Evolutionary conservation across 2,888 invertebrate genomes (phyloP), one percentile per base, ranked within the genome.

Genomic region (Caenorhabditis japonica): DNA sequence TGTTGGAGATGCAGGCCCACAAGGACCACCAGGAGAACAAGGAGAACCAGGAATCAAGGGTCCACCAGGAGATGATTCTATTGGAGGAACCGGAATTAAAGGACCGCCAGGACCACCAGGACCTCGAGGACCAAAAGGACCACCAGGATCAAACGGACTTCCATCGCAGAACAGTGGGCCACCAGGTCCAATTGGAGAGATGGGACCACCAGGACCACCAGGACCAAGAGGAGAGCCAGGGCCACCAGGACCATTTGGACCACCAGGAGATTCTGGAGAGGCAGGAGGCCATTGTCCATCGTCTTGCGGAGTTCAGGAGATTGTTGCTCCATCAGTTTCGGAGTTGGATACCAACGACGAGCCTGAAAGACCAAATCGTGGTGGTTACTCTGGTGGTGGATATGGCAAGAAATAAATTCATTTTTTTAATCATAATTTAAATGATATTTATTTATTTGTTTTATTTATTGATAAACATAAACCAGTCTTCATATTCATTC

Each of bases 41-140:
- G 86, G 86, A 72, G 84, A 85, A 38, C 84, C 84, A 13, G 85
- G 85, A 76, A 79, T 79, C 61, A 80, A 83, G 59, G 86, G 86
- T 33, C 86, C 86, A 49, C 85, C 86, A 34, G 86, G 86, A 68
- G 86, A 86, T 53, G 86, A 86, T 61, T 76, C 82, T 7, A 84
- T 85, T 47, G 85, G 86, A 56, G 86, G 86, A 52, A 85, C 84
- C 21, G 86, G 86, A 41, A 84, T 86, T 58, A 86, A 86, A 64
- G 81, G 86, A 47, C 85, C 85, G n/a, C 85, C 85, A 39, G 85
- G 85, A 30, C 86, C 85, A 23, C 78, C 81, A 19, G 86, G 86
- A 55, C 84, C 84, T 15, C 75, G 84, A 23, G 85, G 86, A 60
- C 86, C 86, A 7, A 86, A 86, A 41, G 86, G 86, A 52, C 81